A percentile compares a stretch with the other conserved stretches of the same genome.
Evolutionary conservation across 2,888 invertebrate genomes (phyloP).

Genomic region (Amphipyra tragopoginis): DNA sequence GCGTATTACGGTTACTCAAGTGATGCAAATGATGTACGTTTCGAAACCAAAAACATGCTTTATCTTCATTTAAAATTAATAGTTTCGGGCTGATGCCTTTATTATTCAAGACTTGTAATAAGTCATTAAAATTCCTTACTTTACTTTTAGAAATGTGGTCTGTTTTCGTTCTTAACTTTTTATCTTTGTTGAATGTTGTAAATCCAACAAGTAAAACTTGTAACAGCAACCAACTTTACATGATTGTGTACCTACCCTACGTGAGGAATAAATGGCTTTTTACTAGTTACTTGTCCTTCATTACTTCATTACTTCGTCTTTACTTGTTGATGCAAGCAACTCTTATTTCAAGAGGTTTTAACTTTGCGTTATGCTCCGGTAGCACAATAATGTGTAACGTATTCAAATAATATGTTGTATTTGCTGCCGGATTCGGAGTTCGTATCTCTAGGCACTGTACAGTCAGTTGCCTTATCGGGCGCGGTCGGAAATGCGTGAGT

Average conservation of each 20-base stretch:
- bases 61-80: no score
- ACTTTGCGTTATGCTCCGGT: background rate
- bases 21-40: slow-evolving; percentile 5
- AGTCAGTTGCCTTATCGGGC: slow-evolving; percentile 83
- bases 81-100: no score
- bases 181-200: slow-evolving; percentile 9
- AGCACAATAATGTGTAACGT: background rate
- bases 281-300: background rate
- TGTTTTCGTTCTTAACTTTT: background rate
- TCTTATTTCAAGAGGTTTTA: background rate
- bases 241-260: slow-evolving; percentile 3
- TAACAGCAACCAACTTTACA: slow-evolving; percentile 7
- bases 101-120: no score
- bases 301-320: background rate
- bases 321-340: background rate
- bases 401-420: slow-evolving; percentile 28
- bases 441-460: slow-evolving; percentile 72
- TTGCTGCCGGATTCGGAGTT: slow-evolving; percentile 63
- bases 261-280: background rate
- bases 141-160: no score
- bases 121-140: no score
- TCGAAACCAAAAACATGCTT: background rate
- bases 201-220: slow-evolving; percentile 36
- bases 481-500: slow-evolving; percentile 90
- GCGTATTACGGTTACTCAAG: slow-evolving; percentile 8